Evolutionary conservation across 1,140 invertebrate species (phyloP).

Genomic region (Dinoponera quadriceps): DNA sequence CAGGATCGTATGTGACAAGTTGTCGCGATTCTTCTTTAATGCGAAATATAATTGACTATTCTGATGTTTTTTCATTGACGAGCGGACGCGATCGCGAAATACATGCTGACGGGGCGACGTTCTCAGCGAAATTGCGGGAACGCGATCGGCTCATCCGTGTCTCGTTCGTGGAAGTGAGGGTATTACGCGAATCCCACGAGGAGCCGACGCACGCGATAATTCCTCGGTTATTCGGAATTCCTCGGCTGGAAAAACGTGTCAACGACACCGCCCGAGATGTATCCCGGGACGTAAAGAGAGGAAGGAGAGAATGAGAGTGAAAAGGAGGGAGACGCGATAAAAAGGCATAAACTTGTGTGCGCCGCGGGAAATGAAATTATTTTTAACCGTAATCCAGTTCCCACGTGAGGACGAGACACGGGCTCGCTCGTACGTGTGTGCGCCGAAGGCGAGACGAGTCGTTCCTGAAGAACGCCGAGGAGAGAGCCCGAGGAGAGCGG

Average conservation of each 20-base stretch:
- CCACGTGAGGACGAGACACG: conserved; percentile 66
- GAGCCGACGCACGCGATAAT: conserved; percentile 39
- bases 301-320: too few relatives aligned
- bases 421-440: neutral
- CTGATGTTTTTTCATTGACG: neutral
- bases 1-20: too few relatives aligned
- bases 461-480: conserved; percentile 36
- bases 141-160: neutral
- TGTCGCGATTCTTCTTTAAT: too few relatives aligned
- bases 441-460: conserved; percentile 42
- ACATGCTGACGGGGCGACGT: neutral
- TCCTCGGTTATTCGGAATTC: conserved; percentile 43
- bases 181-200: conserved; percentile 38
- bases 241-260: conserved; percentile 47
- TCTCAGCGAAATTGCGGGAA: neutral
- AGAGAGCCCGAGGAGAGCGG: conserved; percentile 66
- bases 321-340: conserved; percentile 10
- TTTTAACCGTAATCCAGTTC: conserved; percentile 73
- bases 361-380: conserved; percentile 67
- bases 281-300: conserved; percentile 30
- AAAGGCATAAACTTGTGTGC: conserved; percentile 45
- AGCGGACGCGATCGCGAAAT: neutral
- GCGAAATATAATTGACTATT: neutral
- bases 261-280: conserved; percentile 36
- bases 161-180: neutral